Evolutionary conservation across 2,888 invertebrate species (phyloP), one percentile per base, ranked within the genome.

Genomic region (Agrenia bidenticulata): DNA sequence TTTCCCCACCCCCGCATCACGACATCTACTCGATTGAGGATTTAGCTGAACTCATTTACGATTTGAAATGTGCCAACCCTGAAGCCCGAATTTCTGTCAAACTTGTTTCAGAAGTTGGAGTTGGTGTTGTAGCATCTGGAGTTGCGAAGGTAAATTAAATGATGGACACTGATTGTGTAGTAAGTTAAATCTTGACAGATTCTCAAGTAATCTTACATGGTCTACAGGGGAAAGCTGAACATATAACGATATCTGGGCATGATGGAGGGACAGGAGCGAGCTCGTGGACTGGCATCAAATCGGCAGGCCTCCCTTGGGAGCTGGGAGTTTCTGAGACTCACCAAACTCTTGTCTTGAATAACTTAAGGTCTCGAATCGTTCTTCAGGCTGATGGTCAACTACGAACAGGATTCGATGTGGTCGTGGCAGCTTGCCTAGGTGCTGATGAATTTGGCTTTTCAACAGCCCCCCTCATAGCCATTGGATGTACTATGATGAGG

Each of bases 401-500:
- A 73, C 84, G 96, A 67, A 94, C 95, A 2, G 95, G 96, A 24
- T 94, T 94, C 79, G 99, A 99, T 82, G 93, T 99, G 26, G 87
- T 96, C 77, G 92, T 98, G 24, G 98, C 96, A 1, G 97, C 95
- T 0, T 80, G 97, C 49, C 83, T 99, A 42, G 99, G 99, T 24
- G 99, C 99, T 9, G 99, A 99, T 80, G 99, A 99, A 81, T 93
- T 97, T 80, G 99, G 97, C 23, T 94, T 99, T 83, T 96, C 96
- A 79, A 99, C 99, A 0, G 98, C 97, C 1, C 98, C 99, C 0
- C 84, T 99, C 59, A 97, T 99, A 78, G 95, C 92, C 1, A 87
- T 99, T 81, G 99, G 99, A 2, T 99, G 99, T 79, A 99, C 97
- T 0, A 99, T 99, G 99, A 99, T 99, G 99, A 86, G 99, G 61